phyloP scores from a whole-genome alignment of 2,797 vertebrate species.

The Notolabrus celidotus region DNA sequence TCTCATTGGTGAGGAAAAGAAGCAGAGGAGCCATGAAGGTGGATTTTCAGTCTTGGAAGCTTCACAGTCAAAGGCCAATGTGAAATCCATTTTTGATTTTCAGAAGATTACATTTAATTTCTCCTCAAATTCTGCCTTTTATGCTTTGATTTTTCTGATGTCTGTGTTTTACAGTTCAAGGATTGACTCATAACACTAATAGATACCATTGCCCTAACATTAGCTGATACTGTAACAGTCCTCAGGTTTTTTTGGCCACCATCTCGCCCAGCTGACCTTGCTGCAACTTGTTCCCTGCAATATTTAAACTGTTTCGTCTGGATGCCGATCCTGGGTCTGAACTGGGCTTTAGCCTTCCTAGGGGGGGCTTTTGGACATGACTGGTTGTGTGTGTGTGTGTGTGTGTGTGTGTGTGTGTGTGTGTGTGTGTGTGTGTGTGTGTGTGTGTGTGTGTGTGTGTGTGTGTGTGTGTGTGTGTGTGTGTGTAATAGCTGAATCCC shows the following conservation, averaged over 20 bases:
- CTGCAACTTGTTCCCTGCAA: not conserved
- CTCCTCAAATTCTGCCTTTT: too few species aligned
- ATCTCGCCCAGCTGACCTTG: not conserved
- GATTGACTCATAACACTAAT: not conserved
- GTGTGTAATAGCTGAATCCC: not conserved
- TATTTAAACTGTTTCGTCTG: conserved; percentile 1
- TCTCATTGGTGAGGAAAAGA: not conserved
- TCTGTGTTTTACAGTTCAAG: not conserved
- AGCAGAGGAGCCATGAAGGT: not conserved
- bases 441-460: not conserved
- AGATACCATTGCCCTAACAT: not conserved
- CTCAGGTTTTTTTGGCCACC: not conserved
- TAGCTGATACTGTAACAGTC: not conserved
- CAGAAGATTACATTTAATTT: too few species aligned
- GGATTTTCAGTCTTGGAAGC: not conserved
- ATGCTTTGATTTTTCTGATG: not conserved
- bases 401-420: too few species aligned
- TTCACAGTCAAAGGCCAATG: not conserved
- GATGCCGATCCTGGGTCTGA: conserved; percentile 1
- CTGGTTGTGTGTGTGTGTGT: not conserved
- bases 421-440: too few species aligned
- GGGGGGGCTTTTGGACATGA: not conserved
- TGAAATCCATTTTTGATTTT: not conserved
- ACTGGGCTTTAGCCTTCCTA: not conserved
- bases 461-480: not conserved